Evolutionary conservation across 2,888 invertebrate species (phyloP), one percentile per base, ranked within the genome.

Genomic region (Cecidostiba fungosa): DNA sequence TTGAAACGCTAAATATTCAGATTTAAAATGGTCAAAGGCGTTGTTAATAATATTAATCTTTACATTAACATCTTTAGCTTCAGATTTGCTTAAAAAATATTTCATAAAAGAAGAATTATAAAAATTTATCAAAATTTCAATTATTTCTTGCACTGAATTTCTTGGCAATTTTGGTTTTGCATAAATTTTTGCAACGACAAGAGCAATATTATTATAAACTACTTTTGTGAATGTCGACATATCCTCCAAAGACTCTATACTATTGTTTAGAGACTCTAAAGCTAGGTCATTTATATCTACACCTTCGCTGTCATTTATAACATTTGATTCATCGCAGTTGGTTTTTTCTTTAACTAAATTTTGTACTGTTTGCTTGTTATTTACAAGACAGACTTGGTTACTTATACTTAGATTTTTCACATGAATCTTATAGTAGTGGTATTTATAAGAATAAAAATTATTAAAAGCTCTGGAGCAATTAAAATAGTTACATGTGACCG

Each of bases 381-480:
- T 59, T 5, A 3, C 6, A 59, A 5, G 5, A 14, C 59, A n/a
- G 12, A 19, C 6, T 3, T 66, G 59, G 0, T 66, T 59, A 29
- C 10, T 36, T 29, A n/a, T 16, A n/a, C 6, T 36, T 3, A 6
- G 14, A 66, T 82, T 62, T 4, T 43, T n/a, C 0, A 76, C 47
- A 29, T 3, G 43, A 47, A 72, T 26, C 6, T 47, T 29, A 26
- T n/a, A 19, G 50, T 47, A 73, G 73, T 88, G 88, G 39, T 54
- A 83, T 73, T 86, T 77, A 54, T 81, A 87, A 6, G 72, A 39
- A 83, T 88, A 83, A 50, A 87, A 69, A 62, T 86, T 79, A 19
- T 74, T 84, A 70, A 86, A 88, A 70, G 47, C 86, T 59, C 82
- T 73, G 0, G 26, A 59, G 78, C 86, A 87, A 54, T 83, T 84